Base-by-base conservation (phyloP, 2,797 vertebrate genomes). In the Siniperca obscura region DNA sequence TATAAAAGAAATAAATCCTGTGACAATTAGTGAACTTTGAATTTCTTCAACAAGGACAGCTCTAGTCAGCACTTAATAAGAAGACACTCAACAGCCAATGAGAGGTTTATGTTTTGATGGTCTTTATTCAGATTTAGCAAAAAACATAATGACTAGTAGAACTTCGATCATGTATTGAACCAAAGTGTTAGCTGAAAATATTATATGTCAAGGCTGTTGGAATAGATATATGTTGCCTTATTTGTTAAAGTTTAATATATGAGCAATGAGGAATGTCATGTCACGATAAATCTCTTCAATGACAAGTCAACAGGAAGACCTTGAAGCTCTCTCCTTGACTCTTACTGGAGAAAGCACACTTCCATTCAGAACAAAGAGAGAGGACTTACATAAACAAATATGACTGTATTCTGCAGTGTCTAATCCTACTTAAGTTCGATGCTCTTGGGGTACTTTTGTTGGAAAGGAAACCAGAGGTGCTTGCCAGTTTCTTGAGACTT, bases 351-450 rank as follows among this genome's bases (percentile, higher is more conserved):
- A 82, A 81, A 86, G 68, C 21, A 59, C 48, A 68, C 78, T 79
- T 74, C 59, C 78, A 75, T 66, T 57, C 46, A 77, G 69, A 83
- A 86, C 53, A 44, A 66, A 78, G 69, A 59, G 71, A 85, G 68
- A 19, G 21, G 67, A 88, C 88, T 86, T 71, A 59, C 13, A 78
- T 79, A 87, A 92, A 91, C 82, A 91, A 86, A 93, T 81, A 56
- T 82, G 74, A 69, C 75, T 84, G 56, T 50, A 72, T 81, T 84
- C 71, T 76, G 21, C 25, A 64, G 76, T 80, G 76, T 80, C 73
- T 92, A 93, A 93, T 93, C 90, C 87, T 83, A 70, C 89, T 94
- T 92, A 91, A 90, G 40, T 91, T 88, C 82, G 87, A 81, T 87
- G 90, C 88, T 90, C 88, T 73, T 48, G 72, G 84, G 87, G 74